Evolutionary conservation across 1,140 invertebrate species (phyloP), one percentile per base, ranked within the genome.

Genomic region (Caerostris darwini): DNA sequence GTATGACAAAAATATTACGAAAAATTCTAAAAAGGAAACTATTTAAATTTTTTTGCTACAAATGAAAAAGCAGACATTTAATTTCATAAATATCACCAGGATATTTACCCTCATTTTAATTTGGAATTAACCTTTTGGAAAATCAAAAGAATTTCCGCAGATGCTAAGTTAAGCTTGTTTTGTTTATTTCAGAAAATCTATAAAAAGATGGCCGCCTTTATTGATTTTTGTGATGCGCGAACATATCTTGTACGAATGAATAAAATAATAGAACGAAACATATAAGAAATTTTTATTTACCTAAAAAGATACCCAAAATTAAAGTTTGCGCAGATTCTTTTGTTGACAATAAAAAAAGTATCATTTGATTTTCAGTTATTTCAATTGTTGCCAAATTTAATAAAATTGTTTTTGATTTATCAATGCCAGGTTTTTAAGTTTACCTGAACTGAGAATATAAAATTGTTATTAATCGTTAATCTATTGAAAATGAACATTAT

Each of bases 181-280:
- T 93, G 92, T 93, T 93, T 93, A 93, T 61, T 71, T 69, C 81
- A 67, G 77, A 93, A 93, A 93, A 93, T 93, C 92, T 67, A 93
- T 93, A 93, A 86, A 86, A 93, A 93, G 64, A 93, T 93, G 92
- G 92, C 92, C n/a, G 92, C 82, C 8, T 53, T 34, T 71, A 86
- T 91, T 61, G 64, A 92, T 92, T 85, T 92, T 85, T 54, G 3
- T 14, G 5, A 61, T 92, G 90, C 90, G 90, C 82, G 54, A 58
- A 54, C 34, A 69, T 50, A 4, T 77, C 7, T 8, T 77, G 53
- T 64, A 17, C 34, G 12, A 77, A 77, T 50, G 50, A 77, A 12
- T n/a, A 19, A 19, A 71, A 50, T 71, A 71, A 71, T n/a, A 19
- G 7, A 71, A 50, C 50, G 50, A 71, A 50, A 58, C 12, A 5